Percentiles rank a stretch among this genome's conserved stretches.
phyloP scores from a whole-genome alignment of 2,113 vertebrate species.

The Coreoperca whiteheadi region DNA sequence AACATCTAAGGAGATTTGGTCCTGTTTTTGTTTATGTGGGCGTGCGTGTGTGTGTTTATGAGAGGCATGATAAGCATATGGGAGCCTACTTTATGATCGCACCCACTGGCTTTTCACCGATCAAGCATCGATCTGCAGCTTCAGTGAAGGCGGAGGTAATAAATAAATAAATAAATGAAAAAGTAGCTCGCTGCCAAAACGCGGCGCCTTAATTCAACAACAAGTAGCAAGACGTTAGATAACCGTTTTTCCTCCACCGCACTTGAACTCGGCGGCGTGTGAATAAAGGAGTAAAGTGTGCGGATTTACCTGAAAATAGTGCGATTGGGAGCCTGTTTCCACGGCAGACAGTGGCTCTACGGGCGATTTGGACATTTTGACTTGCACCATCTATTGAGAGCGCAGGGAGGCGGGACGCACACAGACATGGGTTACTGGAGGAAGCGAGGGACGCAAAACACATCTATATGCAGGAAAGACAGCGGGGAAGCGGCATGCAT shows the following conservation, averaged over 20 bases:
- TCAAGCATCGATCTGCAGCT: slow-evolving; percentile 62
- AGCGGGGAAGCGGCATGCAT: slow-evolving; percentile 18
- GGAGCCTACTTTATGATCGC: slow-evolving; percentile 8
- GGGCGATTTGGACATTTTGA: slow-evolving; percentile 87
- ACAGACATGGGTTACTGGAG: slow-evolving; percentile 77
- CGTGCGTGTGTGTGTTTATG: not conserved
- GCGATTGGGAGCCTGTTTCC: slow-evolving; percentile 83
- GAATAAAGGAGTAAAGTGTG: slow-evolving; percentile 9
- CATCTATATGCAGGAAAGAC: slow-evolving; percentile 65
- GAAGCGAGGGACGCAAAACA: slow-evolving; percentile 64
- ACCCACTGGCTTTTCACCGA: slow-evolving; percentile 2
- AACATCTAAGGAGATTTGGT: not conserved
- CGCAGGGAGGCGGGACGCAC: slow-evolving; percentile 78
- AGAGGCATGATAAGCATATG: not conserved
- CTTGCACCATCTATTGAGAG: slow-evolving; percentile 86
- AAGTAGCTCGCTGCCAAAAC: slow-evolving; percentile 63
- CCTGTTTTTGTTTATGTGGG: not conserved
- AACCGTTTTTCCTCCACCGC: not conserved
- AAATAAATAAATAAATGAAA: not conserved
- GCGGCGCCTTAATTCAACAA: slow-evolving; percentile 71
- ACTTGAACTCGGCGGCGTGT: not conserved
- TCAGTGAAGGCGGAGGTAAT: slow-evolving; percentile 32
- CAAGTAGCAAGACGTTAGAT: slow-evolving; percentile 71
- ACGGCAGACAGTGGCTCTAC: slow-evolving; percentile 84
- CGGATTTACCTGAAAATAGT: slow-evolving; percentile 86